These are phyloP conservation scores for Molorchus minor DNA, from an alignment of 2,888 invertebrate species.

Conservation along the genomic window DNA sequence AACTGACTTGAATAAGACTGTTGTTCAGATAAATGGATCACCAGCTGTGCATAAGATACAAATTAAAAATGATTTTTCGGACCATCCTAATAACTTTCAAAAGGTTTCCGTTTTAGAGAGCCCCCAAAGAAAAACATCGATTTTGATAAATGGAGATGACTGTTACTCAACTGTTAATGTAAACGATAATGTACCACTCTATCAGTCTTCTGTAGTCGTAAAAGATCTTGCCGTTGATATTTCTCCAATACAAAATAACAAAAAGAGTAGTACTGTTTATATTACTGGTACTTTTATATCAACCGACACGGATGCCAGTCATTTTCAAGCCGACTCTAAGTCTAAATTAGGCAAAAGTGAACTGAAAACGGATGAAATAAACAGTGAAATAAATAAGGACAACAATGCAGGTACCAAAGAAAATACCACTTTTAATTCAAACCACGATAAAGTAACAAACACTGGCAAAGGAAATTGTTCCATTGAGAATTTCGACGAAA, in stretches of 20 bases:
- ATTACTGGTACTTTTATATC: conserved; percentile 57
- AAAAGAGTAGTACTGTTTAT: conserved; percentile 59
- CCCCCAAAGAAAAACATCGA: conserved; percentile 70
- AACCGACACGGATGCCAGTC: conserved; percentile 28
- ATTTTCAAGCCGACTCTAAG: conserved; percentile 34
- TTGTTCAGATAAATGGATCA: conserved; percentile 63
- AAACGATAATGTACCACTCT: conserved; percentile 73
- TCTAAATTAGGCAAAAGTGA: conserved; percentile 29
- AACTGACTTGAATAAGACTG: conserved; percentile 58
- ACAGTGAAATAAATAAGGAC: conserved; percentile 8
- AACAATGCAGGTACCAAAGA: conserved; percentile 18
- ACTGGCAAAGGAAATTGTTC: background rate
- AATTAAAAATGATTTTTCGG: conserved; percentile 64
- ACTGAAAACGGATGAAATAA: background rate
- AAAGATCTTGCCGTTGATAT: conserved; percentile 64
- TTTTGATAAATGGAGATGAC: conserved; percentile 77
- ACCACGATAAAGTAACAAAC: background rate
- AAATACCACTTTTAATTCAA: background rate
- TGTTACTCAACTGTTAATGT: conserved; percentile 81
- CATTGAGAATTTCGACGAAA: conserved; percentile 31
- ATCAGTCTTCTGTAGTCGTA: conserved; percentile 78
- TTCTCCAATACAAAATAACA: conserved; percentile 36
- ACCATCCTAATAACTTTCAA: conserved; percentile 44
- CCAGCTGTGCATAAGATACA: conserved; percentile 65
- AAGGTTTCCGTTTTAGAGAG: conserved; percentile 55